Base-by-base conservation (phyloP, 1,140 invertebrate species). In the Agrypnia vestita region DNA sequence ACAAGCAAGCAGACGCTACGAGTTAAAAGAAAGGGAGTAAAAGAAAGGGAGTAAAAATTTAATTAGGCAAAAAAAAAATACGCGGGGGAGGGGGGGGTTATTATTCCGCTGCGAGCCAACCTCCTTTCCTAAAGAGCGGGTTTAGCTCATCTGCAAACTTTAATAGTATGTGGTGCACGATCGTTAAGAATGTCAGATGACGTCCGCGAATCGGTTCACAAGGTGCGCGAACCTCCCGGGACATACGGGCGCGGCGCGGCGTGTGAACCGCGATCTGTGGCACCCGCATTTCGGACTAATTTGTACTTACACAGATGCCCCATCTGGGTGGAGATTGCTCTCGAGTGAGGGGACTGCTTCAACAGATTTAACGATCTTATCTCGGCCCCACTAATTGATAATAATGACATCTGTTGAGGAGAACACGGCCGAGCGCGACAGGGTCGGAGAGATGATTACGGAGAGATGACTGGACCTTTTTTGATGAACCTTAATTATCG, bases 231-330 rank as follows among this genome's bases (percentile, higher is more conserved):
- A 59, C 55, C 7, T 21, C 17, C 21, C 17, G 9, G 55, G 15
- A 59, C 17, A 59, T 59, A 10, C 55, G 55, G 21, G 17, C 11
- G n/a, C 17, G n/a, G 53, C 59, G 4, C 13, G 35, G 46, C 67
- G 67, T 71, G 67, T 51, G 67, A 71, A 71, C 67, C 19, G 10
- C 9, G 47, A 71, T 7, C 15, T n/a, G 25, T 25, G 12, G 51
- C 21, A 59, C 72, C 72, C 72, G 72, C 72, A 74, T 74, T 47
- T 51, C 51, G 12, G n/a, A 74, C 72, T 74, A 74, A 74, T 74
- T 74, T 74, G 72, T 74, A 15, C 72, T 56, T 49, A 47, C 17
- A 15, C 67, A 71, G 35, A 3, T 35, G 25, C 25, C 25, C 6
- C 25, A 43, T 25, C 61, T 64, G 61, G 35, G 61, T 43, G 19